phyloP scores from a whole-genome alignment of 2,113 vertebrate genomes.

The Aythya baeri region DNA sequence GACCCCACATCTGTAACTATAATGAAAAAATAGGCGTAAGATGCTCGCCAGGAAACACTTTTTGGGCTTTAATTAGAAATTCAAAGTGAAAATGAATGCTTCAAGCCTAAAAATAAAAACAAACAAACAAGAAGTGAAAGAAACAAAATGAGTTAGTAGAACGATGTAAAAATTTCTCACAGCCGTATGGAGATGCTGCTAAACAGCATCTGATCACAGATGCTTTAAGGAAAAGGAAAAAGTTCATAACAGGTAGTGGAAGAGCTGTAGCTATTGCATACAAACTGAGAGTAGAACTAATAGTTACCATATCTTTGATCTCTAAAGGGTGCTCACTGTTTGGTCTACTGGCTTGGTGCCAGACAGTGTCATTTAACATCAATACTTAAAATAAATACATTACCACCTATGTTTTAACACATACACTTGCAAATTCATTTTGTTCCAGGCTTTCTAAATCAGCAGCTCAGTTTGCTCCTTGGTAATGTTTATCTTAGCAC shows the following conservation, averaged over 20 bases:
- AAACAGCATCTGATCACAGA: neutral
- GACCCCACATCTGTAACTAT: neutral
- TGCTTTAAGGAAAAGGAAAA: neutral
- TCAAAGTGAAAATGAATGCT: neutral
- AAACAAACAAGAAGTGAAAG: neutral
- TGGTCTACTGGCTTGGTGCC: neutral
- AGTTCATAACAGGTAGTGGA: neutral
- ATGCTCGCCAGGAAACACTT: neutral
- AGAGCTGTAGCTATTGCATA: neutral
- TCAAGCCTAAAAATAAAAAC: neutral
- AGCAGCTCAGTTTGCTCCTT: neutral
- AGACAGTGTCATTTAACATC: neutral
- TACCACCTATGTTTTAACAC: neutral
- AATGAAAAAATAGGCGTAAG: neutral
- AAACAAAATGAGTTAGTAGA: neutral
- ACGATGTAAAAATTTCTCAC: neutral
- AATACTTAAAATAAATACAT: neutral
- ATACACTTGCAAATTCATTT: neutral
- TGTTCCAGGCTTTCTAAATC: neutral
- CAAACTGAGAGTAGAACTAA: neutral
- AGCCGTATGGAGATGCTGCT: neutral
- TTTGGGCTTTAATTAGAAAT: neutral
- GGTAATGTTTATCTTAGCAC: neutral
- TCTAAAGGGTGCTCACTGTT: neutral
- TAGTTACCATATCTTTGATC: neutral